phyloP scores from a whole-genome alignment of 2,113 vertebrate genomes.

The Oncorhynchus masou region DNA sequence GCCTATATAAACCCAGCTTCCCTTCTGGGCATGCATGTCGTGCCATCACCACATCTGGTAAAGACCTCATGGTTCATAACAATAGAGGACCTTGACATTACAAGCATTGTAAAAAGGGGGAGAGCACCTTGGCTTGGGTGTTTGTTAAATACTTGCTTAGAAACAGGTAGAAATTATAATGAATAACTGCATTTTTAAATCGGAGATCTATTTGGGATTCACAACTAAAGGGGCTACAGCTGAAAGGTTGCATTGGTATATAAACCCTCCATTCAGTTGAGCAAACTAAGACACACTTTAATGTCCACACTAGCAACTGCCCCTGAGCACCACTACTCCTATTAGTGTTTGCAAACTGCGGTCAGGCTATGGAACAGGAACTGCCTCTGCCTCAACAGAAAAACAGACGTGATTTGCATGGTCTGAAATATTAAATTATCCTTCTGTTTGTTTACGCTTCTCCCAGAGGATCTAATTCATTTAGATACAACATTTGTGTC shows the following conservation, averaged over 20 bases:
- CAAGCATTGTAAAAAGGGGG: too few relatives aligned
- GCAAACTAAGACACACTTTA: not conserved
- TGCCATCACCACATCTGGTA: too few relatives aligned
- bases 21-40: too few relatives aligned
- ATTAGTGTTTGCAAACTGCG: not conserved
- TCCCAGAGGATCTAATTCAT: conserved; percentile 33
- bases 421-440: conserved; percentile 38
- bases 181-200: not conserved
- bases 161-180: not conserved
- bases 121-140: not conserved
- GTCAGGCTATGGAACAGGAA: not conserved
- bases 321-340: too few relatives aligned
- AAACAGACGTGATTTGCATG: not conserved
- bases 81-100: too few relatives aligned
- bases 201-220: not conserved
- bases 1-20: conserved; percentile 27
- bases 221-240: not conserved
- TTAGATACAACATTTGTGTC: conserved; percentile 27
- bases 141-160: not conserved
- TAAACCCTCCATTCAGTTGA: not conserved
- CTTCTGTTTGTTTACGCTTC: conserved; percentile 19
- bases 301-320: not conserved
- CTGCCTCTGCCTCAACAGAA: not conserved
- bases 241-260: not conserved
- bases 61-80: too few relatives aligned